These are phyloP conservation scores for Phainopepla nitens DNA, from an alignment of 2,113 vertebrate species.

Conservation along the genomic window DNA sequence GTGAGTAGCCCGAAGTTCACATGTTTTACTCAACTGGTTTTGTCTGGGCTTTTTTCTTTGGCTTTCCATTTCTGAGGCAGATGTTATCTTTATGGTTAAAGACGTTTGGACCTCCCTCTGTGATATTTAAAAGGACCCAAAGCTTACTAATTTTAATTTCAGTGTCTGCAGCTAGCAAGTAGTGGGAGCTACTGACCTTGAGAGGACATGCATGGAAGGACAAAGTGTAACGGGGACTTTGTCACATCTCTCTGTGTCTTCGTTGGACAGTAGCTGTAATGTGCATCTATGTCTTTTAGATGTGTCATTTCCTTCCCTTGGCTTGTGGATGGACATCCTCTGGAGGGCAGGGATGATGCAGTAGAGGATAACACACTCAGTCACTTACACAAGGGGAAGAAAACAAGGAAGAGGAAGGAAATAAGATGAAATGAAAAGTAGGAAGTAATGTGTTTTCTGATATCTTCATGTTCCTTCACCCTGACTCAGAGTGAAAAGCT, in stretches of 20 bases:
- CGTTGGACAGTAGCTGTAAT: neutral
- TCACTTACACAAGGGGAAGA: neutral
- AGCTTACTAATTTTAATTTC: constrained; percentile 35
- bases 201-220: neutral
- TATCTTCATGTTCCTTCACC: neutral
- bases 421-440: neutral
- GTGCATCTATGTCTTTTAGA: neutral
- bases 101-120: constrained; percentile 26
- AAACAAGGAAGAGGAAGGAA: neutral
- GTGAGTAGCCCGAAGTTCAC: neutral
- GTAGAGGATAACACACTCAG: neutral
- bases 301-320: neutral
- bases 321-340: neutral
- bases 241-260: neutral
- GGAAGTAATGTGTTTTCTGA: neutral
- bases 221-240: neutral
- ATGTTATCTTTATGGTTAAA: constrained; percentile 56
- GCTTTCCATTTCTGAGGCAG: constrained; percentile 20
- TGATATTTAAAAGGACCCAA: constrained; percentile 34
- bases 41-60: neutral
- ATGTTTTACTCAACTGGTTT: neutral
- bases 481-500: neutral
- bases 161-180: neutral
- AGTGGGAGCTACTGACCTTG: constrained; percentile 25
- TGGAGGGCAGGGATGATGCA: neutral